A percentile compares a stretch with the other conserved stretches of the same genome.
Evolutionary conservation across 2,797 vertebrate species (phyloP).

Genomic region (Garrulus glandarius): DNA sequence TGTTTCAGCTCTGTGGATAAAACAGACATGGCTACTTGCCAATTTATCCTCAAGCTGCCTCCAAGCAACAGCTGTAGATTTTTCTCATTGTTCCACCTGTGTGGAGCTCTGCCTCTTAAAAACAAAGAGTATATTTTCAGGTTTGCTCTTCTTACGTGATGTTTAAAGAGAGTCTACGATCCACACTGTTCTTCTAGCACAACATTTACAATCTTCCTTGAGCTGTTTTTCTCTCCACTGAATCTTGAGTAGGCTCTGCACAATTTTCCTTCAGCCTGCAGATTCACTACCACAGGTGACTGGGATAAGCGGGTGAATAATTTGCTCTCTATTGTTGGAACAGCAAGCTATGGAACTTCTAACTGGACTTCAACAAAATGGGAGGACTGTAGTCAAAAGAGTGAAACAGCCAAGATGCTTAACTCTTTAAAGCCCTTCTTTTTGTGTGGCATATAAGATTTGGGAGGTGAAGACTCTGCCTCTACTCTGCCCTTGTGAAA

Average conservation of each 20-base stretch:
- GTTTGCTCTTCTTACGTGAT: accelerated
- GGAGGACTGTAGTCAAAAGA: neutral
- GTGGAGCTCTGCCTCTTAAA: neutral
- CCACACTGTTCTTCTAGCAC: neutral
- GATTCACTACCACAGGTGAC: neutral
- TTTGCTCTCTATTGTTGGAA: neutral
- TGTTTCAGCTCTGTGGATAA: neutral
- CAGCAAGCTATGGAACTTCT: neutral
- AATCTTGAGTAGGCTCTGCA: neutral
- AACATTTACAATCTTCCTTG: neutral
- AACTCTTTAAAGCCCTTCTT: neutral
- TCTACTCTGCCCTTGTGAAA: neutral
- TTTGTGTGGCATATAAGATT: neutral
- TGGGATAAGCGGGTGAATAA: neutral
- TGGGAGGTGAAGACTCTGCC: neutral
- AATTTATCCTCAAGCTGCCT: neutral
- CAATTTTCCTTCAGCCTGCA: neutral
- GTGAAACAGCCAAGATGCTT: neutral
- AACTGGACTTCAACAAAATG: neutral
- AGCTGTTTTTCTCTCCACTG: neutral
- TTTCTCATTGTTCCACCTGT: neutral
- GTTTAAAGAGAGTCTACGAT: neutral
- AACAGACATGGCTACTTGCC: neutral
- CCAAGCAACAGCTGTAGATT: neutral
- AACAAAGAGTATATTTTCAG: neutral